These are phyloP conservation scores for Esox niger DNA, from an alignment of 2,113 vertebrate species.

Conservation along the genomic window DNA sequence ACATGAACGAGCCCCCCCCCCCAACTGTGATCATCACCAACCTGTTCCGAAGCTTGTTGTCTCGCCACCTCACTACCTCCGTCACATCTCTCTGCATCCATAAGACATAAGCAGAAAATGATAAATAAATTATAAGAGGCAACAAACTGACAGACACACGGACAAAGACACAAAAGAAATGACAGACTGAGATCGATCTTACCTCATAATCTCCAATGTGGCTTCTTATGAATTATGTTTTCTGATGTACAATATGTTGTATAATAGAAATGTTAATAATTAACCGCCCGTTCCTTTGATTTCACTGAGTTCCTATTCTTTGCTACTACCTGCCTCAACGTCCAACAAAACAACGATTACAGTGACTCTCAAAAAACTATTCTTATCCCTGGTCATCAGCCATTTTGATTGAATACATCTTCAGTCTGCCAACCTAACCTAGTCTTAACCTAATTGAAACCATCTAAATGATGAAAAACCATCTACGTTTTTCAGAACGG, in stretches of 20 bases:
- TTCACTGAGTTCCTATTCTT: not conserved
- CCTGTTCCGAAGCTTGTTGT: constrained; percentile 67
- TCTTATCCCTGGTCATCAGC: too few species aligned
- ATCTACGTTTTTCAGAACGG: too few species aligned
- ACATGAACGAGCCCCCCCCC: constrained; percentile 63
- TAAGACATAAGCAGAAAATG: constrained; percentile 68
- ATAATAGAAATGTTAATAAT: not conserved
- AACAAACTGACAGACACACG: too few species aligned
- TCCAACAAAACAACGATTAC: too few species aligned
- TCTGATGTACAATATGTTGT: not conserved
- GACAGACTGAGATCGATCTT: not conserved
- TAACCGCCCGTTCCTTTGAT: too few species aligned
- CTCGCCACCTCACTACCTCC: constrained; percentile 57
- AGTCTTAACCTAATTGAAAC: too few species aligned
- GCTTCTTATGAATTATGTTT: not conserved
- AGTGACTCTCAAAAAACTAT: too few species aligned
- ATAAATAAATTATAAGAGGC: constrained; percentile 59
- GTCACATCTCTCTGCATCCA: constrained; percentile 53
- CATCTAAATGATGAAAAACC: too few species aligned
- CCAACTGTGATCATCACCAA: constrained; percentile 68
- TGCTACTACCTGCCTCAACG: not conserved
- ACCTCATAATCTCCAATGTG: not conserved
- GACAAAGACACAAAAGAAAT: not conserved
- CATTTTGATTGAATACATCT: too few species aligned
- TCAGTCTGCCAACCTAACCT: too few species aligned